Evolutionary conservation across 2,888 invertebrate genomes (phyloP).

Genomic region (Kuschelorhynchus macadamiae): DNA sequence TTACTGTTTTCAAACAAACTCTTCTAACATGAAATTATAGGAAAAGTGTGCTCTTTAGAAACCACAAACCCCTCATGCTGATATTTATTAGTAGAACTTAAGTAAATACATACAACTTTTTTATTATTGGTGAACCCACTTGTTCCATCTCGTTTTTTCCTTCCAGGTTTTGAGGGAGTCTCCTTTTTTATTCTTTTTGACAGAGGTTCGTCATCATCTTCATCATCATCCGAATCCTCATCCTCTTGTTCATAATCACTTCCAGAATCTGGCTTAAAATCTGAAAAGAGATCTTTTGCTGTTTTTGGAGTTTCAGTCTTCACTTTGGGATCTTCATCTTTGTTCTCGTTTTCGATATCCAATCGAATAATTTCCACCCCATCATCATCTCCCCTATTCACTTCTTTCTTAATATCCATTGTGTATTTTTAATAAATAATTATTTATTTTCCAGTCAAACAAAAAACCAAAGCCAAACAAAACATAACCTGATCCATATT

Average conservation of each 20-base stretch:
- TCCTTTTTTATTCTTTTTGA: constrained; percentile 56
- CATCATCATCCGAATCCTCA: constrained; percentile 51
- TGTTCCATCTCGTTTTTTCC: constrained; percentile 20
- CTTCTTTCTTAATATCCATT: constrained; percentile 37
- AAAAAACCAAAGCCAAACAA: constrained; percentile 30
- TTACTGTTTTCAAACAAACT: too few relatives aligned
- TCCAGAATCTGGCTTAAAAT: constrained; percentile 60
- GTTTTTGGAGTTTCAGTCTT: constrained; percentile 55
- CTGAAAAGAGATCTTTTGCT: constrained; percentile 61
- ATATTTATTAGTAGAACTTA: too few relatives aligned
- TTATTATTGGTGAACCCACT: constrained; percentile 48
- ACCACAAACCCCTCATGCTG: too few relatives aligned
- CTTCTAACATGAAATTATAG: too few relatives aligned
- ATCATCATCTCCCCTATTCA: constrained; percentile 43
- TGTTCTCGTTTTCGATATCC: constrained; percentile 44
- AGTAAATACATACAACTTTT: constrained; percentile 49
- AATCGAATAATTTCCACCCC: constrained; percentile 52
- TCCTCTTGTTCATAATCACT: constrained; percentile 54
- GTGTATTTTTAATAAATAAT: too few relatives aligned
- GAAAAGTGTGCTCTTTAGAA: too few relatives aligned
- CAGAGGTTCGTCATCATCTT: constrained; percentile 54
- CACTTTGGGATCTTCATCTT: constrained; percentile 50
- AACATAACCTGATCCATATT: too few relatives aligned
- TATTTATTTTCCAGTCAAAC: constrained; percentile 27
- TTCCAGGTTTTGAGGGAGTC: constrained; percentile 47